A percentile compares a stretch with the other conserved stretches of the same genome.
These are phyloP conservation scores for Dascyllus trimaculatus DNA, from an alignment of 2,113 vertebrate genomes.

Conservation along the genomic window DNA sequence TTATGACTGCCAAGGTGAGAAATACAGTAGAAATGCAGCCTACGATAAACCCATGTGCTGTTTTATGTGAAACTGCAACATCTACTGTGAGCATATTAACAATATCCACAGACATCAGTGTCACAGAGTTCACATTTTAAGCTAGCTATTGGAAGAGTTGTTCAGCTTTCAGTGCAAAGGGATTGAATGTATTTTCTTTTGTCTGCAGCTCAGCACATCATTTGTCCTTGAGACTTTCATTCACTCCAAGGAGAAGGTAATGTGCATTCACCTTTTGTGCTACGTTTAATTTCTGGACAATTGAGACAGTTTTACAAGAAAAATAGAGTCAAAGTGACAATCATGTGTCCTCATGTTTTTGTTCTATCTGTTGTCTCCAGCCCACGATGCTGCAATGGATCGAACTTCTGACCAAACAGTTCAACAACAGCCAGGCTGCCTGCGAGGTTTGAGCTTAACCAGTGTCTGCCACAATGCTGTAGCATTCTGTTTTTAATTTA, in stretches of 20 bases:
- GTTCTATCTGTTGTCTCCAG: conserved; percentile 69
- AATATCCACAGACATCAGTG: no score
- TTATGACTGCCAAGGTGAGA: conserved; percentile 98
- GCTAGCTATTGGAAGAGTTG: no score
- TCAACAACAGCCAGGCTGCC: conserved; percentile 99
- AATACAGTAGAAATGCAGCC: not conserved
- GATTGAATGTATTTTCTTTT: not conserved
- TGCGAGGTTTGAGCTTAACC: conserved; percentile 89
- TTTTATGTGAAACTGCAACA: no score
- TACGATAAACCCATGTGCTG: no score
- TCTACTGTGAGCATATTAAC: no score
- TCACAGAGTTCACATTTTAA: no score
- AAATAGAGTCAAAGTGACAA: not conserved
- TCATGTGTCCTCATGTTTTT: not conserved
- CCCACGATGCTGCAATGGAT: conserved; percentile 99
- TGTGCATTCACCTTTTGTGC: rapidly evolving
- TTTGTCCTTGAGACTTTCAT: conserved; percentile 99
- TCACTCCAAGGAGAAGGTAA: conserved; percentile 99
- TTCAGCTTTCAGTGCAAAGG: no score
- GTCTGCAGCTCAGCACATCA: conserved; percentile 95
- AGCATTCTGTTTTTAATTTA: no score
- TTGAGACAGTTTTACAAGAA: not conserved
- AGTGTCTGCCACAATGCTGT: not conserved
- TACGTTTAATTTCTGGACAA: not conserved
- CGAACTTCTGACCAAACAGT: conserved; percentile 98